These are phyloP conservation scores for Ceramica pisi DNA, from an alignment of 2,888 invertebrate genomes.

Conservation along the genomic window DNA sequence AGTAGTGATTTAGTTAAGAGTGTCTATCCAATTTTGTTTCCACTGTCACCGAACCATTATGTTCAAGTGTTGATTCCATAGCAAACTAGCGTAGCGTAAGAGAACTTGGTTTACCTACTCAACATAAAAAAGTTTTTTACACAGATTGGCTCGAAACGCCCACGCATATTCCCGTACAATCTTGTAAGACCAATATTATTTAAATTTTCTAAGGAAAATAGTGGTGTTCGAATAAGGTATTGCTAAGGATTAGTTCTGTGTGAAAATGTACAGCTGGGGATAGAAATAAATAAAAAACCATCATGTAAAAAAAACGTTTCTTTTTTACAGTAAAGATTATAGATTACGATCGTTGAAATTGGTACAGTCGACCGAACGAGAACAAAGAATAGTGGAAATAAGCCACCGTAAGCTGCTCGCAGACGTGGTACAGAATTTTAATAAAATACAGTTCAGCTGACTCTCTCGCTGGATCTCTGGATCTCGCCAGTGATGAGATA, in stretches of 20 bases:
- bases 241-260: constrained; percentile 32
- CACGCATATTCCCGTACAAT: constrained; percentile 3
- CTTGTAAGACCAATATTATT: constrained; percentile 31
- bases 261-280: constrained; percentile 30
- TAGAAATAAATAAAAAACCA: neutral
- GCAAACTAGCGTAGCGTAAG: neutral
- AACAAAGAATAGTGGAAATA: neutral
- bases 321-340: neutral
- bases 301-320: accelerated
- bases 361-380: neutral
- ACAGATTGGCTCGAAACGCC: neutral
- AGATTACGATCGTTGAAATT: neutral
- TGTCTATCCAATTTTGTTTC: neutral
- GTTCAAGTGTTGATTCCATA: no score
- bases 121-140: neutral
- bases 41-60: no score
- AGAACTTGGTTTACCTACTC: constrained; percentile 9
- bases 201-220: constrained; percentile 21
- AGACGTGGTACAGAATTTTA: neutral
- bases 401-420: neutral
- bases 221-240: constrained; percentile 5
- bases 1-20: no score
- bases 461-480: no score
- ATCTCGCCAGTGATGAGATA: no score
- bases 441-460: neutral